These are phyloP conservation scores for Emydoidea blandingii DNA, from an alignment of 2,797 vertebrate genomes.

Conservation along the genomic window DNA sequence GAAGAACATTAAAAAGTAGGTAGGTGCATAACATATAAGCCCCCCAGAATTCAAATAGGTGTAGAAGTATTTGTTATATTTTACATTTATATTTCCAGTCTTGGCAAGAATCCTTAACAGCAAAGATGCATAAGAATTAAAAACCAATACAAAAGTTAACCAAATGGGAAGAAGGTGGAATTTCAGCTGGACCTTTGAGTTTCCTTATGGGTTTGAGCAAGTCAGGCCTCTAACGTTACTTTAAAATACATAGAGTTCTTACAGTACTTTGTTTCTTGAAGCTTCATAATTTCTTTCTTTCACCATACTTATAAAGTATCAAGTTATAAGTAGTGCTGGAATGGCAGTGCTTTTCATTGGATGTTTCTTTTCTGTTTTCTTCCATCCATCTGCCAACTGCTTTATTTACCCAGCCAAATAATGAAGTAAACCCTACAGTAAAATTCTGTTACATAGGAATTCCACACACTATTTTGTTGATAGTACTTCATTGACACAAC, in stretches of 20 bases:
- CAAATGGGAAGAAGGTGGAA: neutral
- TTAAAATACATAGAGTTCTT: neutral
- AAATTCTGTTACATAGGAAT: neutral
- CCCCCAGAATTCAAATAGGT: neutral
- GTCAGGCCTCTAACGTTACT: neutral
- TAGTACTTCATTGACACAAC: neutral
- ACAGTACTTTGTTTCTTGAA: neutral
- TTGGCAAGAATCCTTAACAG: neutral
- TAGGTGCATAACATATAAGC: neutral
- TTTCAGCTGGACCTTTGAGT: neutral
- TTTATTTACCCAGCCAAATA: neutral
- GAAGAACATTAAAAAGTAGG: neutral
- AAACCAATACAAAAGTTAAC: neutral
- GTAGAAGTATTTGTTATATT: neutral
- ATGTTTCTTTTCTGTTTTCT: neutral
- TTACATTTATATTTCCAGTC: neutral
- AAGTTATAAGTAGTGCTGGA: neutral
- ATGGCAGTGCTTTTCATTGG: neutral
- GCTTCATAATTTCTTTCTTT: neutral
- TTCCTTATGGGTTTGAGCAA: neutral
- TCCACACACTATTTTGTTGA: neutral
- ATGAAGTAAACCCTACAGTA: neutral
- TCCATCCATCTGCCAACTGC: neutral
- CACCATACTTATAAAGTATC: neutral
- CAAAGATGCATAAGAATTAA: neutral